Conservation (phyloP, 2,888 invertebrate species). For the Torymus aiolomorphi region DNA sequence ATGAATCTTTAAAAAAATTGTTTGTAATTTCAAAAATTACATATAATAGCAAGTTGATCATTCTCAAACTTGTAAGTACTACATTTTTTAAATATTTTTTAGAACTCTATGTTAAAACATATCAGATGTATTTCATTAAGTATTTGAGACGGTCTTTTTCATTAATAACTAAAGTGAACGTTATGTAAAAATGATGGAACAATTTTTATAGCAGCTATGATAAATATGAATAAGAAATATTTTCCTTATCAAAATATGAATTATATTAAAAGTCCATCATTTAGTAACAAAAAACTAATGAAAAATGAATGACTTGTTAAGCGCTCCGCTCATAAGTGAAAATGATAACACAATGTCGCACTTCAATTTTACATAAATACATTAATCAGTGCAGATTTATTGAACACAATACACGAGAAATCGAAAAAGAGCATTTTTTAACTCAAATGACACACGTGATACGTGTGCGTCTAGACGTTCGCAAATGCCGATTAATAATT, state of each 20-base stretch:
- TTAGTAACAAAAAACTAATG: slow-evolving; percentile 10
- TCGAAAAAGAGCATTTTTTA: not conserved
- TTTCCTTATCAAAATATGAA: not conserved
- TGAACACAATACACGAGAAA: slow-evolving; percentile 10
- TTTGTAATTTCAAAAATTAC: too few relatives aligned
- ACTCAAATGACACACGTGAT: not conserved
- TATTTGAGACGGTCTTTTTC: too few relatives aligned
- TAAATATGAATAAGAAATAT: too few relatives aligned
- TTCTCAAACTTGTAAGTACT: too few relatives aligned
- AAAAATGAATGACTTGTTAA: slow-evolving; percentile 7
- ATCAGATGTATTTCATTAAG: too few relatives aligned
- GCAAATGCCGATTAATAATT: not conserved
- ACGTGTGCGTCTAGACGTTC: not conserved
- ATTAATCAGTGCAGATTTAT: slow-evolving; percentile 9
- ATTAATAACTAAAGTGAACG: too few relatives aligned
- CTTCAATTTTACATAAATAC: slow-evolving; percentile 49
- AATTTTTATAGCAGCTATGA: too few relatives aligned
- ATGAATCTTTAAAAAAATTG: too few relatives aligned
- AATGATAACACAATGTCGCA: slow-evolving; percentile 28
- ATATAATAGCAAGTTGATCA: too few relatives aligned
- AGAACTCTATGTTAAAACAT: too few relatives aligned
- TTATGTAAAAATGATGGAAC: too few relatives aligned
- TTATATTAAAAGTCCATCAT: slow-evolving; percentile 1
- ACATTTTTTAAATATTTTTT: too few relatives aligned
- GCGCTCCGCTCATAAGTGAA: slow-evolving; percentile 5